Evolutionary conservation across 2,797 vertebrate genomes (phyloP).

Genomic region (Cygnus olor): DNA sequence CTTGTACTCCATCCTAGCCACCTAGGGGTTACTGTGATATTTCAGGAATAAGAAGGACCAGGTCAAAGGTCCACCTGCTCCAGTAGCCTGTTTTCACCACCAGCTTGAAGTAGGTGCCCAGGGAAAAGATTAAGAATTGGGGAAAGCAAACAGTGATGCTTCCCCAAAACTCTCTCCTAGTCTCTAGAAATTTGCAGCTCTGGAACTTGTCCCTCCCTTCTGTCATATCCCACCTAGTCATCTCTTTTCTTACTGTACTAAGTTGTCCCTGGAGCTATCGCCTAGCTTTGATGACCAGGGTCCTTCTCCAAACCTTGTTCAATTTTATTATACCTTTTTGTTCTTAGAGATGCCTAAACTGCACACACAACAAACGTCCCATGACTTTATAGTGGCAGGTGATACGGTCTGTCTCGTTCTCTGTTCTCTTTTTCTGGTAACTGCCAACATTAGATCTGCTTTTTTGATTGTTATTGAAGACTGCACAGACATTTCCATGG

Average conservation of each 20-base stretch:
- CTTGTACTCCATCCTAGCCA: background rate
- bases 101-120: background rate
- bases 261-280: background rate
- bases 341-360: background rate
- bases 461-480: background rate
- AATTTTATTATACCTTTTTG: background rate
- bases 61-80: background rate
- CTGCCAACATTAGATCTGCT: background rate
- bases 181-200: background rate
- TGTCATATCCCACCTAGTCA: background rate
- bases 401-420: background rate
- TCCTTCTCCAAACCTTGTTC: background rate
- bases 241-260: background rate
- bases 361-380: background rate
- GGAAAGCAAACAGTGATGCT: background rate
- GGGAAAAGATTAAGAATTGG: background rate
- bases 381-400: background rate
- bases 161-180: background rate
- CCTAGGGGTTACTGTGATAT: background rate
- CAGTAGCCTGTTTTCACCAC: background rate
- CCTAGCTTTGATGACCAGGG: background rate
- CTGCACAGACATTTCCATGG: background rate
- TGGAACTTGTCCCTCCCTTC: background rate
- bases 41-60: background rate
- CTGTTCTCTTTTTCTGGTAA: background rate